Evolutionary conservation across 2,888 invertebrate species (phyloP).

Genomic region (Pterostichus niger): DNA sequence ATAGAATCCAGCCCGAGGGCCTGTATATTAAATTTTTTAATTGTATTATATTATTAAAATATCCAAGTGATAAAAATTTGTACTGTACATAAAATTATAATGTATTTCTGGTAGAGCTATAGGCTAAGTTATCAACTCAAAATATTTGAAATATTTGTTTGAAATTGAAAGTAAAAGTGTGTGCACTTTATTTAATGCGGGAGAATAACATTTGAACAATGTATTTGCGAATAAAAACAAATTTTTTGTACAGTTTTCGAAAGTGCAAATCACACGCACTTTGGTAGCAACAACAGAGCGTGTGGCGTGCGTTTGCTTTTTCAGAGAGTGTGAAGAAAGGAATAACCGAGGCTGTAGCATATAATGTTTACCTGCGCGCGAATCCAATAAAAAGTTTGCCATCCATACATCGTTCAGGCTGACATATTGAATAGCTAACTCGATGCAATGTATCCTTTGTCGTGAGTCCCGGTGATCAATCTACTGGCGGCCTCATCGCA

Average conservation of each 20-base stretch:
- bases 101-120: too few species aligned
- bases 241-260: not conserved
- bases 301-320: too few species aligned
- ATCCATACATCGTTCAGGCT: slow-evolving; percentile 64
- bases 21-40: too few species aligned
- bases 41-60: too few species aligned
- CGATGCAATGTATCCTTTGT: slow-evolving; percentile 66
- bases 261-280: not conserved
- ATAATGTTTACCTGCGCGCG: slow-evolving; percentile 60
- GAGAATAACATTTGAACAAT: slow-evolving; percentile 8
- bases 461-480: slow-evolving; percentile 60
- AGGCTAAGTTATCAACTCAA: too few species aligned
- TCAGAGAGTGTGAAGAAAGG: too few species aligned
- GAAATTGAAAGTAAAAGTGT: too few species aligned
- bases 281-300: not conserved
- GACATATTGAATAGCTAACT: slow-evolving; percentile 66
- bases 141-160: too few species aligned
- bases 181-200: not conserved
- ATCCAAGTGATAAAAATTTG: too few species aligned
- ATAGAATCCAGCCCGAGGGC: too few species aligned
- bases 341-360: not conserved
- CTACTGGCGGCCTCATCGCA: slow-evolving; percentile 52
- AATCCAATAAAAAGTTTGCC: slow-evolving; percentile 64
- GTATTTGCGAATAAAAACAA: not conserved
- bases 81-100: too few species aligned